Conservation (phyloP, 2,888 invertebrate species). For the Drosophila recens region DNA sequence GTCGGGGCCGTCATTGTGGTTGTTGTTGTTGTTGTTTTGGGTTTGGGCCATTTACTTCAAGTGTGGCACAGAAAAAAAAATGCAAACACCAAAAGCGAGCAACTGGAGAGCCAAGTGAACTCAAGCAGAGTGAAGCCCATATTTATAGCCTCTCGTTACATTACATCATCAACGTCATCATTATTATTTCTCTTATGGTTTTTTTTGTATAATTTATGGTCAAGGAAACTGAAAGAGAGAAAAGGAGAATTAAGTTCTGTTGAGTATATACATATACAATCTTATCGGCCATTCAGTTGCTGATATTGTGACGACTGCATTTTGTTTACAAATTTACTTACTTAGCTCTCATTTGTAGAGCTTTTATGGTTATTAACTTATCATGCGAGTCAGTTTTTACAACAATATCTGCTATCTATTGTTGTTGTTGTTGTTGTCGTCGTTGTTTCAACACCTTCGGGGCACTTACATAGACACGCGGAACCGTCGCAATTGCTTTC, state of each 20-base stretch:
- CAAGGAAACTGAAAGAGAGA: background rate
- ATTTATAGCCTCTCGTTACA: conserved; percentile 30
- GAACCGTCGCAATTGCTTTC: conserved; percentile 55
- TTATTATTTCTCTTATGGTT: conserved; percentile 14
- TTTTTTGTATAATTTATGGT: conserved; percentile 9
- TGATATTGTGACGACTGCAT: conserved; percentile 22
- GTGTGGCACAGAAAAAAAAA: conserved; percentile 34
- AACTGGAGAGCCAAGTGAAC: conserved; percentile 24
- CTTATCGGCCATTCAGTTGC: conserved; percentile 50
- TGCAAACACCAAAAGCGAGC: conserved; percentile 2
- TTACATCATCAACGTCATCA: conserved; percentile 56
- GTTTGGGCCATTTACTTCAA: conserved; percentile 48
- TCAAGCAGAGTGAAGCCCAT: conserved; percentile 27
- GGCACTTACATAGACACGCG: conserved; percentile 37
- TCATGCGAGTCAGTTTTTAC: conserved; percentile 45
- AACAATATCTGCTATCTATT: conserved; percentile 38
- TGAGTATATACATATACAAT: conserved; percentile 5
- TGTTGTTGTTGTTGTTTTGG: conserved; percentile 25
- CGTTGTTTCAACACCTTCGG: conserved; percentile 53
- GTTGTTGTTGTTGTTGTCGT: conserved; percentile 19
- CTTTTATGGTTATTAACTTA: conserved; percentile 61
- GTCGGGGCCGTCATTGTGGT: conserved; percentile 1
- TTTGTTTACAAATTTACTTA: conserved; percentile 14
- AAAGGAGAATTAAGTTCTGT: conserved; percentile 4
- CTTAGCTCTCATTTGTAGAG: conserved; percentile 30